Evolutionary conservation across 1,140 invertebrate genomes (phyloP).

Genomic region (Leptopilina clavipes): DNA sequence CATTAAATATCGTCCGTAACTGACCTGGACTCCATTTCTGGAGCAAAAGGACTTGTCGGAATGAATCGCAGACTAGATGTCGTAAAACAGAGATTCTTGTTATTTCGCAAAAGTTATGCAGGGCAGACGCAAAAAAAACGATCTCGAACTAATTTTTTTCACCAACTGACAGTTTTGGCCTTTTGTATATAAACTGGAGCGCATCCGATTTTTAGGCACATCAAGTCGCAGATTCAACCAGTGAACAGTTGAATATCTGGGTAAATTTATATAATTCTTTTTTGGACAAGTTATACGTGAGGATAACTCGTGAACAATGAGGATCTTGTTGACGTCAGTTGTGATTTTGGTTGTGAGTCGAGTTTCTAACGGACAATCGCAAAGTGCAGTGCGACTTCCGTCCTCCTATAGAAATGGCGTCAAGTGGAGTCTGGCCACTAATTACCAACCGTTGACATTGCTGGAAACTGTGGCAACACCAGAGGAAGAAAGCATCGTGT

Average conservation of each 20-base stretch:
- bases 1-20: not conserved
- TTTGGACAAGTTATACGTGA: too few species aligned
- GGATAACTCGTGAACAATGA: too few species aligned
- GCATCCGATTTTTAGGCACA: not conserved
- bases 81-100: not conserved
- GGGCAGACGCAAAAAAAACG: not conserved
- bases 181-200: conserved; percentile 4
- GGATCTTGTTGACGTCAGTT: not conserved
- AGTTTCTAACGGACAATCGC: not conserved
- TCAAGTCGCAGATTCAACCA: too few species aligned
- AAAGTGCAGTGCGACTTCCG: not conserved
- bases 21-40: conserved; percentile 12
- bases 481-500: not conserved
- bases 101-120: conserved; percentile 2
- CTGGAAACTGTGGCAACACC: not conserved
- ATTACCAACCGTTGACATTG: not conserved
- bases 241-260: too few species aligned
- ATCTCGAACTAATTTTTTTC: not conserved
- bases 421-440: conserved; percentile 39
- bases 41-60: not conserved
- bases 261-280: too few species aligned
- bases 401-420: conserved; percentile 34
- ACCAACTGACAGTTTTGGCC: not conserved
- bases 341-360: not conserved
- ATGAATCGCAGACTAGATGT: not conserved